These are phyloP conservation scores for Cheilosia grossa DNA, from an alignment of 2,888 invertebrate species.

Conservation along the genomic window DNA sequence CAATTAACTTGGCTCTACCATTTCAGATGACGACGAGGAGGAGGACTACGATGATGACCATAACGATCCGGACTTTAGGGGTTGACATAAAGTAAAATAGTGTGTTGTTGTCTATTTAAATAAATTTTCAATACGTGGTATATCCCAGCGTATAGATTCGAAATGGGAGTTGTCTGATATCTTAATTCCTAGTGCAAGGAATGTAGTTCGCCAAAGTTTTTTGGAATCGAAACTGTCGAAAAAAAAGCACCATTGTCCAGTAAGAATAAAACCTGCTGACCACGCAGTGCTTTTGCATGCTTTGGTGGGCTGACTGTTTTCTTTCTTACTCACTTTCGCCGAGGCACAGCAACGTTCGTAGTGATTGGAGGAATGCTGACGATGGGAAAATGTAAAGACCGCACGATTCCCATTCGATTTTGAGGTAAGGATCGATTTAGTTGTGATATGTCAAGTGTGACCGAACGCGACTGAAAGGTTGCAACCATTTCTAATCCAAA, in stretches of 20 bases:
- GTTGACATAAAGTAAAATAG: neutral
- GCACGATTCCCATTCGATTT: too few relatives aligned
- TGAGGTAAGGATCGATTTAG: too few relatives aligned
- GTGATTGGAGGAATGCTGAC: neutral
- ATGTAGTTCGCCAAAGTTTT: too few relatives aligned
- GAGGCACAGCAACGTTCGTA: neutral
- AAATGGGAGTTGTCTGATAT: neutral
- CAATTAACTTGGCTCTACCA: neutral
- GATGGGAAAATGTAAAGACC: neutral
- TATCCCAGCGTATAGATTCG: neutral
- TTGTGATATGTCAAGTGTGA: too few relatives aligned
- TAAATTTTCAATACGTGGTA: slow-evolving; percentile 2
- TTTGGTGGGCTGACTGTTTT: neutral
- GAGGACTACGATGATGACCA: slow-evolving; percentile 87
- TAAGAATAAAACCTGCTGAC: too few relatives aligned
- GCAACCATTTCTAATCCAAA: neutral
- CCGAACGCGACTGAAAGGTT: too few relatives aligned
- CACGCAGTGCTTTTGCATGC: neutral
- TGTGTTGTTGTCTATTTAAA: slow-evolving; percentile 27
- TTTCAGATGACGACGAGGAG: slow-evolving; percentile 84
- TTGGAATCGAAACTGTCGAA: too few relatives aligned
- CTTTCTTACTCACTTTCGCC: neutral
- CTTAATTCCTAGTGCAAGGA: too few relatives aligned
- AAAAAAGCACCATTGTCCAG: too few relatives aligned
- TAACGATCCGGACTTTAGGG: slow-evolving; percentile 85